Evolutionary conservation across 1,140 invertebrate species (phyloP), one percentile per base, ranked within the genome.

Genomic region (Phortica variegata): DNA sequence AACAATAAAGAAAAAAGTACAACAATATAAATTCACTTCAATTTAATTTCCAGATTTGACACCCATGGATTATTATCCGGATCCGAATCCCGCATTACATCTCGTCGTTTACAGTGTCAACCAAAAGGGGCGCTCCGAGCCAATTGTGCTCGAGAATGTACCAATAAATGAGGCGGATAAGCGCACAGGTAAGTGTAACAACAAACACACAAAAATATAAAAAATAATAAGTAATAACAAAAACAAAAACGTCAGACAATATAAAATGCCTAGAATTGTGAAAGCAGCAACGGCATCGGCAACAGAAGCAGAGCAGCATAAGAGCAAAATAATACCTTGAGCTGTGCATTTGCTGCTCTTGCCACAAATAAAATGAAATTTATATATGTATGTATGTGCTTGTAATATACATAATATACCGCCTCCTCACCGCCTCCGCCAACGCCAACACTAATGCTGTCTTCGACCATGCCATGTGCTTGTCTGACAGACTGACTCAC

Each of bases 111-210:
- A 92, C 73, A 88, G 91, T 29, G 83, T 85, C 54, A 95, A 95
- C 78, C 84, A 87, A 23, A 94, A 94, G 76, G 92, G 91, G 36
- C 84, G 86, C 47, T 91, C 90, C 52, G 89, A 91, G 60, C 82
- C 85, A 15, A 83, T 87, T 42, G 79, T 90, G 0, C 78, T 95
- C 10, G 89, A 93, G 66, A 90, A 91, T 62, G 89, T 91, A 59
- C 87, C 89, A 46, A 84, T 93, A 58, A 88, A 89, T 69, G 90
- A 91, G 75, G 88, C 91, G 3, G 90, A 91, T 60, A 91, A 88
- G 70, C 83, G 89, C 65, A 85, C 88, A 77, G 89, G 90, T 92
- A 81, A 80, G 74, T 69, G 19, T 15, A 18, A n/a, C 15, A 31
- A 9, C 34, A 18, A 21, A 12, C 17, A 6, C 26, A 18, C 15